Conservation (phyloP, 2,888 invertebrate genomes). For the Apomyelois bistriatella region DNA sequence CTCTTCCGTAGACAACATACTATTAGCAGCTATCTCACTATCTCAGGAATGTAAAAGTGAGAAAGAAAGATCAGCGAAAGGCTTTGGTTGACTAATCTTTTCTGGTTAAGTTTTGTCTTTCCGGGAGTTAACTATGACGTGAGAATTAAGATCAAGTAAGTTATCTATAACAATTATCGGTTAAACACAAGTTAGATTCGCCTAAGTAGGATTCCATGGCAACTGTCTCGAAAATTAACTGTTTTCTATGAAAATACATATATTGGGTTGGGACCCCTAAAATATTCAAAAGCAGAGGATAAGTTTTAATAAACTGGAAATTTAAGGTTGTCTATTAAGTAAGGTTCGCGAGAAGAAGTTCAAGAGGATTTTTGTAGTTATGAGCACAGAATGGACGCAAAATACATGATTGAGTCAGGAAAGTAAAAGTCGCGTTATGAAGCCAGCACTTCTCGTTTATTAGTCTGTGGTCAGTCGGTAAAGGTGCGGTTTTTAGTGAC, state of each 20-base stretch:
- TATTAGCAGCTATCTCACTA: slow-evolving; percentile 31
- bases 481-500: slow-evolving; percentile 6
- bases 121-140: not conserved
- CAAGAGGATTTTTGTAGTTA: too few relatives aligned
- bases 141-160: not conserved
- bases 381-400: too few relatives aligned
- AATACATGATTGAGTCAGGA: not conserved
- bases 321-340: too few relatives aligned
- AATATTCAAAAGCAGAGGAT: too few relatives aligned
- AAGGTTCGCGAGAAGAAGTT: too few relatives aligned
- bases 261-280: too few relatives aligned
- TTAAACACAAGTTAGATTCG: not conserved
- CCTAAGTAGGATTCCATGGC: not conserved
- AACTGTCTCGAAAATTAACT: too few relatives aligned
- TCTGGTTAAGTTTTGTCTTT: slow-evolving; percentile 5
- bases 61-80: slow-evolving; percentile 22
- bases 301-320: too few relatives aligned
- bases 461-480: not conserved
- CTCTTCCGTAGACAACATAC: slow-evolving; percentile 22
- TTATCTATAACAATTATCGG: not conserved
- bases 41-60: slow-evolving; percentile 26
- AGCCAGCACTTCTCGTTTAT: not conserved
- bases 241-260: too few relatives aligned
- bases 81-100: not conserved
- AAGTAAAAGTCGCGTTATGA: slow-evolving; percentile 4